These are phyloP conservation scores for Aelia acuminata DNA, from an alignment of 2,888 invertebrate species.

Conservation along the genomic window DNA sequence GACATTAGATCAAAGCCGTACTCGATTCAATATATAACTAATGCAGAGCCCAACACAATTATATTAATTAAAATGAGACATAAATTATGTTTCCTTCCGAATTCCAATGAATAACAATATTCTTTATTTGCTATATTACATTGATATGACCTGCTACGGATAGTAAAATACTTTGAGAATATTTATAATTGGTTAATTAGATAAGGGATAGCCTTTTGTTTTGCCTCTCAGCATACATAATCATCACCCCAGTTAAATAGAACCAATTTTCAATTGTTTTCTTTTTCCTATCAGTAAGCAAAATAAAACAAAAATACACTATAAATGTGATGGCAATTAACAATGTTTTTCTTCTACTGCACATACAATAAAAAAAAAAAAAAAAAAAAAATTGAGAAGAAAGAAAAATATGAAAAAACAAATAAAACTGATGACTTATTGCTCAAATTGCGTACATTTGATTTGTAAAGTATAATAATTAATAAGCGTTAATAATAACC, in stretches of 20 bases:
- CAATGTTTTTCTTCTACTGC: neutral
- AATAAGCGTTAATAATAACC: neutral
- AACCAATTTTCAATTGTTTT: neutral
- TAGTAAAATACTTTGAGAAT: neutral
- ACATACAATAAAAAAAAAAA: neutral
- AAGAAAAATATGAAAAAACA: slow-evolving; percentile 4
- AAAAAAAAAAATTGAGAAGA: neutral
- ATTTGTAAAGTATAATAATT: neutral
- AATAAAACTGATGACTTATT: neutral
- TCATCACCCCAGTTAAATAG: neutral
- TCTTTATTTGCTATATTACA: neutral
- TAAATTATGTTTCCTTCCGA: no score
- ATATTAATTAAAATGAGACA: no score
- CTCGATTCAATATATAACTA: neutral
- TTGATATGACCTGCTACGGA: neutral
- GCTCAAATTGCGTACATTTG: neutral
- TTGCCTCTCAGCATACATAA: neutral
- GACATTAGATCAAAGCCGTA: neutral
- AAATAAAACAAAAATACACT: neutral
- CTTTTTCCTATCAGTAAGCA: neutral
- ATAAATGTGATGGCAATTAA: neutral
- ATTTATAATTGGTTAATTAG: neutral
- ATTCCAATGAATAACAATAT: neutral
- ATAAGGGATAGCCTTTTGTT: neutral
- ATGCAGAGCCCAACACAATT: neutral